Base-by-base conservation (phyloP, 1,140 invertebrate species). In the Atta colombica region DNA sequence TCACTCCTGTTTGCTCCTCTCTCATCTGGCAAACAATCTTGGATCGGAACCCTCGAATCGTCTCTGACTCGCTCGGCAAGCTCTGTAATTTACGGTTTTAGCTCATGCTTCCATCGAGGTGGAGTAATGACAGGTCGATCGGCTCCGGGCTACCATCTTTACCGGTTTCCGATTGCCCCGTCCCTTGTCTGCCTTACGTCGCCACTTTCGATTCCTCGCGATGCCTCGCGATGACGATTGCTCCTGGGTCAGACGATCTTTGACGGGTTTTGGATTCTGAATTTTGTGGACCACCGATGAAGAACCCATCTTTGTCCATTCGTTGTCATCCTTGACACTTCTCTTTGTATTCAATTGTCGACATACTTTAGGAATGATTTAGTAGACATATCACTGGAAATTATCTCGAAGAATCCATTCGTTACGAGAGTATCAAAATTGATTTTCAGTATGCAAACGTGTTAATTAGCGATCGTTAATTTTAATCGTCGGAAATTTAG, bases 71-170 rank as follows among this genome's bases (percentile, higher is more conserved):
- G 6, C 63, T 74, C 60, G 65, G 53, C 66, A 81, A 53, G 66
- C 87, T 80, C 78, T 61, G 74, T 91, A 91, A 91, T 91, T 91
- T 89, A 91, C 87, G 90, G 80, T 90, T 91, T 91, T 90, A 87
- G 78, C 85, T 91, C 87, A 88, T 87, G 89, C 87, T 90, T 55
- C 87, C 74, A 89, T 91, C 89, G 90, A 89, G 89, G 87, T 87
- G 90, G 89, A 87, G 90, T 91, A 91, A 91, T 91, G 90, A 91
- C 89, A 88, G 90, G 87, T 88, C 89, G 89, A 90, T 90, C 88
- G 81, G 68, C 80, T 88, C 49, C 61, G 65, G 69, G 88, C 89
- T 90, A 90, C 89, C 80, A 90, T 90, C 89, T 81, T 81, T 61
- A 66, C 86, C 85, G 53, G 86, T 90, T 88, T 90, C 89, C 89